Conservation (phyloP, 2,113 vertebrate species). For the Uropsilus gracilis region DNA sequence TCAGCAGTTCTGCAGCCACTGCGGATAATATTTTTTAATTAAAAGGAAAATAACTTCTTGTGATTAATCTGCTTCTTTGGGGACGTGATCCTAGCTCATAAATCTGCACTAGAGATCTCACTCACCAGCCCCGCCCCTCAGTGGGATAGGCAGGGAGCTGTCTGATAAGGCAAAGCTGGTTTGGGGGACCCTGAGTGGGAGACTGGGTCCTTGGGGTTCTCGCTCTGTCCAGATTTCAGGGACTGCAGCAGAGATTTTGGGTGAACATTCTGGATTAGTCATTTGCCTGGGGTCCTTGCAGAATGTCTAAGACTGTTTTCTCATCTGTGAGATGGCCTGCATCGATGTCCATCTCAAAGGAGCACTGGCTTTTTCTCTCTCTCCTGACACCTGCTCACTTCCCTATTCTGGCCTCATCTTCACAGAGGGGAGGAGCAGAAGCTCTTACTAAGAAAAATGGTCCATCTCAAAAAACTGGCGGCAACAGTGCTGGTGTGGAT, state of each 20-base stretch:
- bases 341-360: not conserved
- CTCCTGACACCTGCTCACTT: fast-evolving
- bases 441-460: too few species aligned
- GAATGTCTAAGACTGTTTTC: not conserved
- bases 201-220: not conserved
- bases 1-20: constrained; percentile 51
- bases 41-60: constrained; percentile 77
- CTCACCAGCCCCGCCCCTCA: not conserved
- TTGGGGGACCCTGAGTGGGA: not conserved
- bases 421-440: not conserved
- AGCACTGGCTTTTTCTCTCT: not conserved
- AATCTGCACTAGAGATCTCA: constrained; percentile 64
- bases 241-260: not conserved
- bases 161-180: not conserved
- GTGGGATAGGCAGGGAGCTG: not conserved
- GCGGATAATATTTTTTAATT: constrained; percentile 81
- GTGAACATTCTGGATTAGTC: not conserved
- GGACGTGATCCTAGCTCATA: constrained; percentile 70
- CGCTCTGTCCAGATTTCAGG: not conserved
- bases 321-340: not conserved
- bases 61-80: constrained; percentile 77
- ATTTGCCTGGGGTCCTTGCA: not conserved
- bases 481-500: too few species aligned
- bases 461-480: too few species aligned
- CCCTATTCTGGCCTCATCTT: not conserved